A percentile compares a stretch with the other conserved stretches of the same genome.
Conservation (phyloP, 2,797 vertebrate species). For the Tragelaphus eurycerus region DNA sequence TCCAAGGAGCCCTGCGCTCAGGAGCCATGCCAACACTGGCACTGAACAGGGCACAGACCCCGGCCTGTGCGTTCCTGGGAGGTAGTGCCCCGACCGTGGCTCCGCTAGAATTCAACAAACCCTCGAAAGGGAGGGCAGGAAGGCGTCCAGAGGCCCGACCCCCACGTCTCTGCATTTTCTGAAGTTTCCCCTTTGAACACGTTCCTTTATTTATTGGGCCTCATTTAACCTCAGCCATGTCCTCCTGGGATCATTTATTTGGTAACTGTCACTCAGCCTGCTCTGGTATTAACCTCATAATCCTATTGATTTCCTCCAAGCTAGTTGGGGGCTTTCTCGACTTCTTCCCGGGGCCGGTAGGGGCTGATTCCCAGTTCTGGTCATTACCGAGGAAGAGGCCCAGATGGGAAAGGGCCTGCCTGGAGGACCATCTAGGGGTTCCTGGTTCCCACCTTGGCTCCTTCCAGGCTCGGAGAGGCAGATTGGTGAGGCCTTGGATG, state of each 20-base stretch:
- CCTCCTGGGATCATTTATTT: slow-evolving; percentile 86
- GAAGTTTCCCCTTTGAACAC: slow-evolving; percentile 74
- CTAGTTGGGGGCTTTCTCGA: slow-evolving; percentile 74
- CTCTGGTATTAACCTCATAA: slow-evolving; percentile 85
- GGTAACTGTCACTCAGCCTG: slow-evolving; percentile 86
- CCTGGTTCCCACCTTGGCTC: neutral
- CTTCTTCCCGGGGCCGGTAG: slow-evolving; percentile 37
- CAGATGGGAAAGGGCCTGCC: slow-evolving; percentile 54
- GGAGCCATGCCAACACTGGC: neutral
- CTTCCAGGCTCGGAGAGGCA: neutral
- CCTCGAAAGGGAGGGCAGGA: neutral
- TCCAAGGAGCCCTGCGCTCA: neutral
- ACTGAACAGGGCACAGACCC: neutral
- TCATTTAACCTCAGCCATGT: slow-evolving; percentile 85
- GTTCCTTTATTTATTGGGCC: slow-evolving; percentile 83
- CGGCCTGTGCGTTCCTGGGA: neutral
- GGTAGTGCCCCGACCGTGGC: neutral
- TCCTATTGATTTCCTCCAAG: slow-evolving; percentile 84
- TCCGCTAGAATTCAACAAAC: neutral
- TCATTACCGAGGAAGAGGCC: slow-evolving; percentile 78
- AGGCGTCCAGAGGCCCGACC: neutral
- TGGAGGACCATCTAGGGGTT: neutral
- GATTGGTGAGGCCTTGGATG: rapidly evolving
- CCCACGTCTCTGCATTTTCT: slow-evolving; percentile 66
- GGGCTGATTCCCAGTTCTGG: slow-evolving; percentile 78